Base-by-base conservation (phyloP, 2,888 invertebrate genomes). In the Alloscopus bannaensis region DNA sequence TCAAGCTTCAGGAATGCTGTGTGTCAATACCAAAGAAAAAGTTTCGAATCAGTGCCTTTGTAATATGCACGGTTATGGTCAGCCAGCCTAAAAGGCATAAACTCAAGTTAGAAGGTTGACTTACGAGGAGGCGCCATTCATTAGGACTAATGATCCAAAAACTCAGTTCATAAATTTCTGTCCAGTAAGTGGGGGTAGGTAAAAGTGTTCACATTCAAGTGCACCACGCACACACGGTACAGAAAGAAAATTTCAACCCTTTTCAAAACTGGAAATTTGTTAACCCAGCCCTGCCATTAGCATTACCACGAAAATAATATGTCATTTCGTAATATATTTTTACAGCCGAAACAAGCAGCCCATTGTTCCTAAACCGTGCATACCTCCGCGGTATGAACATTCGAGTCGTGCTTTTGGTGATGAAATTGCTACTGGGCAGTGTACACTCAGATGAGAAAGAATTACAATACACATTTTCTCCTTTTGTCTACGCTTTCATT, bases 41-140 rank as follows among this genome's bases (percentile, higher is more conserved):
- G n/a, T n/a, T n/a, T n/a, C n/a, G n/a, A n/a, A n/a, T n/a, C n/a
- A n/a, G n/a, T n/a, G n/a, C n/a, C n/a, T n/a, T n/a, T n/a, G n/a
- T n/a, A n/a, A n/a, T n/a, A n/a, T n/a, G n/a, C n/a, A n/a, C n/a
- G n/a, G n/a, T n/a, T n/a, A n/a, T n/a, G n/a, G n/a, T n/a, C n/a
- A n/a, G n/a, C n/a, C n/a, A n/a, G n/a, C n/a, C n/a, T n/a, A n/a
- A n/a, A n/a, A n/a, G n/a, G n/a, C 26, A 64, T 45, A 69, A 69
- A 69, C 42, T 55, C 69, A 76, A 69, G 69, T 76, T 76, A 69
- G 68, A 69, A 69, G 76, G 76, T 76, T 76, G 76, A 76, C 50
- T 80, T 75, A 70, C 70, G 75, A 75, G 80, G 75, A 80, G 80
- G 80, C 80, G 80, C 80, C 80, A 70, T 80, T 80, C 80, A 80